Evolutionary conservation across 2,888 invertebrate species (phyloP).

Genomic region (Eucriotettix oculatus): DNA sequence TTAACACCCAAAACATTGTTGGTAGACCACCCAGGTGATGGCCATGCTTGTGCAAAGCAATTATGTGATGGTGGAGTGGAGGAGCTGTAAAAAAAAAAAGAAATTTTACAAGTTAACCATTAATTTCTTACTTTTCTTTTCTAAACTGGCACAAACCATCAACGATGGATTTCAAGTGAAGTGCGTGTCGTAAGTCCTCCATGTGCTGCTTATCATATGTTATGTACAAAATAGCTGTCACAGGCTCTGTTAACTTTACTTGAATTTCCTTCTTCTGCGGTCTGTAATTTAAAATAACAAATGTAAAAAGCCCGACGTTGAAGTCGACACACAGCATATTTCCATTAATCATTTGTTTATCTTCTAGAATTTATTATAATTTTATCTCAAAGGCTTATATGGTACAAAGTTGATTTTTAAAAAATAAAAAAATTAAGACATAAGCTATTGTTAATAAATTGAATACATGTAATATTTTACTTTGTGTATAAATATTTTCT

Average conservation of each 20-base stretch:
- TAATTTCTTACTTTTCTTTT: neutral
- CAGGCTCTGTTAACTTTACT: slow-evolving; percentile 76
- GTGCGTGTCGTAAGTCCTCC: slow-evolving; percentile 75
- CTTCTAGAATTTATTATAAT: no score
- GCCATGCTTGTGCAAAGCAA: slow-evolving; percentile 81
- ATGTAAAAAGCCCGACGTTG: neutral
- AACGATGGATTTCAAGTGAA: slow-evolving; percentile 68
- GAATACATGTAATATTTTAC: no score
- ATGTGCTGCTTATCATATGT: slow-evolving; percentile 80
- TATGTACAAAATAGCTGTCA: slow-evolving; percentile 80
- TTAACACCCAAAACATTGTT: slow-evolving; percentile 80
- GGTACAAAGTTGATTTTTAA: no score
- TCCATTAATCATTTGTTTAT: no score
- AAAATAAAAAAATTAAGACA: no score
- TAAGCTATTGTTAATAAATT: no score
- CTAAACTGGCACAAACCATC: slow-evolving; percentile 32
- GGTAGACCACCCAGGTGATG: slow-evolving; percentile 80
- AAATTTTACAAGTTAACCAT: neutral
- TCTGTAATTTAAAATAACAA: slow-evolving; percentile 21
- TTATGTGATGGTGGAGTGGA: slow-evolving; percentile 77
- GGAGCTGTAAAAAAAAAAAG: slow-evolving; percentile 43
- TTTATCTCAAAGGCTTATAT: no score
- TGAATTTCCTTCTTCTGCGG: slow-evolving; percentile 57
- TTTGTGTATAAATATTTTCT: no score
- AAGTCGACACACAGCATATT: neutral